Percentiles rank a stretch among this genome's conserved stretches.
Evolutionary conservation across 2,797 vertebrate species (phyloP).

Genomic region (Ceryle rudis): DNA sequence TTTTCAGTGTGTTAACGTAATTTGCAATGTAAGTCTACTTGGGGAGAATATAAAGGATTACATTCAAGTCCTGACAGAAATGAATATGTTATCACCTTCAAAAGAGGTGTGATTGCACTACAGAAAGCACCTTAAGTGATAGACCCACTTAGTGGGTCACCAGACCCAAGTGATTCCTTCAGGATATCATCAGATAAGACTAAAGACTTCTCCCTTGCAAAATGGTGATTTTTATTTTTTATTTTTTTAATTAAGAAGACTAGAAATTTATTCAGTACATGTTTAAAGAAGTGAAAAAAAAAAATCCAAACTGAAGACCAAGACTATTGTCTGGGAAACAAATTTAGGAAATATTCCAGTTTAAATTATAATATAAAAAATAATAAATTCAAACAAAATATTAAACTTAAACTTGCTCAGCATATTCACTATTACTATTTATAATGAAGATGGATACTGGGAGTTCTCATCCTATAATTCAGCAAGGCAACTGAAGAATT

Average conservation of each 20-base stretch:
- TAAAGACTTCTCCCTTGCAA: not conserved
- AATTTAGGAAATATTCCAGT: not conserved
- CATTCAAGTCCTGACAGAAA: not conserved
- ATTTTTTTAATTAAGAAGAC: not conserved
- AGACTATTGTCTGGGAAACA: not conserved
- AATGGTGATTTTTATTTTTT: rapidly evolving
- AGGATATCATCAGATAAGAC: not conserved
- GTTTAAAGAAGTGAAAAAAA: not conserved
- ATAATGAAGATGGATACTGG: not conserved
- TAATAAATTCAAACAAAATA: not conserved
- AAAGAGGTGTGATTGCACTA: not conserved
- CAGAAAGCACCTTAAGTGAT: not conserved
- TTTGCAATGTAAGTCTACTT: not conserved
- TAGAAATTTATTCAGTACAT: not conserved
- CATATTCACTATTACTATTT: not conserved
- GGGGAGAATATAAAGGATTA: not conserved
- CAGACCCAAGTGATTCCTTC: not conserved
- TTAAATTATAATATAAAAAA: too few species aligned
- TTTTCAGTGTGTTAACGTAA: not conserved
- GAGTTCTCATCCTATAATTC: not conserved
- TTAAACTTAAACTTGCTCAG: not conserved
- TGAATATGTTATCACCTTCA: not conserved
- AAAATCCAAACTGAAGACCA: not conserved
- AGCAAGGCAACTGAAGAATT: not conserved
- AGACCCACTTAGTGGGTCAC: not conserved